phyloP scores from a whole-genome alignment of 1,140 invertebrate species.

The Leptopilina boulardi region DNA sequence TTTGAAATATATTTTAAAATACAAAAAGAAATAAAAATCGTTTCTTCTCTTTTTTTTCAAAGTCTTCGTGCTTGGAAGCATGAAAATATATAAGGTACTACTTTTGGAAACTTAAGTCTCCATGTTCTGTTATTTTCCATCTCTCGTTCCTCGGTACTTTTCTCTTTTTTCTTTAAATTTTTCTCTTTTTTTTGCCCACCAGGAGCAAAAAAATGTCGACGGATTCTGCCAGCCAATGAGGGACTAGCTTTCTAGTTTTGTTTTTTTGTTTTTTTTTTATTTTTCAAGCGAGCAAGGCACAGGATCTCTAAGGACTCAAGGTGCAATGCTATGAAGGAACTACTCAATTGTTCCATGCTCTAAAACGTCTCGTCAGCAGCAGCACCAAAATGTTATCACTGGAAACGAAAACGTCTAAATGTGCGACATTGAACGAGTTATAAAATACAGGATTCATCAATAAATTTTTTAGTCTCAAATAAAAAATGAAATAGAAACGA shows the following conservation, averaged over 20 bases:
- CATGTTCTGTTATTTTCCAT: constrained; percentile 25
- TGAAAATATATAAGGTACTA: constrained; percentile 37
- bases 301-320: constrained; percentile 66
- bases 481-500: neutral
- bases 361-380: constrained; percentile 73
- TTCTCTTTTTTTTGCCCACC: too few species aligned
- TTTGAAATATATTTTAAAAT: neutral
- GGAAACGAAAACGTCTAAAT: constrained; percentile 72
- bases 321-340: constrained; percentile 70
- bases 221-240: constrained; percentile 43
- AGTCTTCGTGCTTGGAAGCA: constrained; percentile 9
- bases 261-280: too few species aligned
- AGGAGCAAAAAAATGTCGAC: constrained; percentile 11
- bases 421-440: constrained; percentile 60
- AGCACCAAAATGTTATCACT: constrained; percentile 75
- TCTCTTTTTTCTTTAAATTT: constrained; percentile 34
- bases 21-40: constrained; percentile 45
- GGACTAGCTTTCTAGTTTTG: constrained; percentile 50
- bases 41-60: constrained; percentile 33
- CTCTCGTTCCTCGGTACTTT: constrained; percentile 45
- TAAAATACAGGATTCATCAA: constrained; percentile 7
- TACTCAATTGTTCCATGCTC: constrained; percentile 70
- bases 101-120: constrained; percentile 4
- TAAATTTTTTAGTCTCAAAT: too few species aligned
- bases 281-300: constrained; percentile 71